A percentile compares a stretch with the other conserved stretches of the same genome.
These are phyloP conservation scores for Drosophila yakuba DNA, from an alignment of 1,140 invertebrate genomes.

Conservation along the genomic window DNA sequence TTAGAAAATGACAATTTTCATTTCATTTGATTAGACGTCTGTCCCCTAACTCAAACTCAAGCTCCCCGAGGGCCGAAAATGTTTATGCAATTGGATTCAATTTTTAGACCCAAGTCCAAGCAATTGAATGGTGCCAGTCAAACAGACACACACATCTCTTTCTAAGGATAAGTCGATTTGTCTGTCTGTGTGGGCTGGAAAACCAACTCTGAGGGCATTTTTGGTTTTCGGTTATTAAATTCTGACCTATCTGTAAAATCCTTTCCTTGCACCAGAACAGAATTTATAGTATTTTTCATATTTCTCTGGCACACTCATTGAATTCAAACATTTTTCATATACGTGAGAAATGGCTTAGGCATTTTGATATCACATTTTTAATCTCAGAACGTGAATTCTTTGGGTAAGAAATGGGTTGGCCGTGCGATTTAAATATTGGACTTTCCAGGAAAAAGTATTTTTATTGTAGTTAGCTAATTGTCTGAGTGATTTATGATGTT, in stretches of 20 bases:
- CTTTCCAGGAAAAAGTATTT: too few species aligned
- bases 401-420: not conserved
- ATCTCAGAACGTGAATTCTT: slow-evolving; percentile 11
- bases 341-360: slow-evolving; percentile 22
- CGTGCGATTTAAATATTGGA: too few species aligned
- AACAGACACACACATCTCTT: slow-evolving; percentile 9
- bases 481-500: too few species aligned
- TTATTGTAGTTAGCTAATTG: too few species aligned
- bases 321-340: slow-evolving; percentile 3
- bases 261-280: slow-evolving; percentile 1
- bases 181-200: slow-evolving; percentile 13
- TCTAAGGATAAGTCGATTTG: slow-evolving; percentile 39
- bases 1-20: slow-evolving; percentile 57
- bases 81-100: slow-evolving; percentile 72
- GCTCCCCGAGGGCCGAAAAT: slow-evolving; percentile 46
- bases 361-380: slow-evolving; percentile 4
- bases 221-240: slow-evolving; percentile 69
- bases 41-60: slow-evolving; percentile 13
- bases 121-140: slow-evolving; percentile 41
- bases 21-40: slow-evolving; percentile 61
- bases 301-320: slow-evolving; percentile 11
- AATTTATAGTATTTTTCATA: slow-evolving; percentile 38
- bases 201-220: slow-evolving; percentile 43
- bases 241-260: slow-evolving; percentile 29
- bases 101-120: slow-evolving; percentile 49